Evolutionary conservation across 2,797 vertebrate genomes (phyloP).

Genomic region (Pangasius djambal): DNA sequence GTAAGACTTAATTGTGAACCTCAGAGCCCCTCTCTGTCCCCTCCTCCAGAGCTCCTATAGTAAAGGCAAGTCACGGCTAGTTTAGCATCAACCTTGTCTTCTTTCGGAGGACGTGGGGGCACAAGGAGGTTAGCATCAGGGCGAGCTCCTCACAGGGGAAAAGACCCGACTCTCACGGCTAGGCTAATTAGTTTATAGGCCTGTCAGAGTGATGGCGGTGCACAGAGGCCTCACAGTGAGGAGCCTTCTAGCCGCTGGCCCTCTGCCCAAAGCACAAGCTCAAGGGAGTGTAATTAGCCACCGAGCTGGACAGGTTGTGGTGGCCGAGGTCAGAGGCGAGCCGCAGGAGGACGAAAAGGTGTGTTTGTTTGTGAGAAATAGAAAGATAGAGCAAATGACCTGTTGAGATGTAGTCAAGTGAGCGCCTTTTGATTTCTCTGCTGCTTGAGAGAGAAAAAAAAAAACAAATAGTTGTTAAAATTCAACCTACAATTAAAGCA

Average conservation of each 20-base stretch:
- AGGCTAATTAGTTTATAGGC: slow-evolving; percentile 95
- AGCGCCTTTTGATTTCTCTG: slow-evolving; percentile 14
- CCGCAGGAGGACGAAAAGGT: slow-evolving; percentile 17
- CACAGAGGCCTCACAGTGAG: slow-evolving; percentile 54
- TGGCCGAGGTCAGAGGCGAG: slow-evolving; percentile 54
- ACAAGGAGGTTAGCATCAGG: slow-evolving; percentile 33
- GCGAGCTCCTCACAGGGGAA: slow-evolving; percentile 48
- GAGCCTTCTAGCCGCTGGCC: slow-evolving; percentile 53
- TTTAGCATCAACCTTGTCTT: slow-evolving; percentile 39
- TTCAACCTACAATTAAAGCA: slow-evolving; percentile 8
- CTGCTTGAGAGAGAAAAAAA: slow-evolving; percentile 10
- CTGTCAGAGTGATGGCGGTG: slow-evolving; percentile 72
- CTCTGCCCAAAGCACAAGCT: slow-evolving; percentile 48
- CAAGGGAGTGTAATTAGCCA: slow-evolving; percentile 58
- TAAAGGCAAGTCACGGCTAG: slow-evolving; percentile 68
- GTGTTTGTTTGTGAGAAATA: slow-evolving; percentile 31
- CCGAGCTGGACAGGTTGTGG: slow-evolving; percentile 44
- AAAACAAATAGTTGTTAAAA: not conserved
- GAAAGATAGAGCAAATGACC: slow-evolving; percentile 36
- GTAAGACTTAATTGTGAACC: slow-evolving; percentile 12
- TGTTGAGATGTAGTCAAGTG: slow-evolving; percentile 45
- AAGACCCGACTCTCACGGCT: slow-evolving; percentile 78
- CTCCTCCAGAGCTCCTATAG: slow-evolving; percentile 20
- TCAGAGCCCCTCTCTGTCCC: not conserved
- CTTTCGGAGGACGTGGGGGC: slow-evolving; percentile 42